Conservation (phyloP, 2,113 vertebrate genomes). For the Rhinoderma darwinii region DNA sequence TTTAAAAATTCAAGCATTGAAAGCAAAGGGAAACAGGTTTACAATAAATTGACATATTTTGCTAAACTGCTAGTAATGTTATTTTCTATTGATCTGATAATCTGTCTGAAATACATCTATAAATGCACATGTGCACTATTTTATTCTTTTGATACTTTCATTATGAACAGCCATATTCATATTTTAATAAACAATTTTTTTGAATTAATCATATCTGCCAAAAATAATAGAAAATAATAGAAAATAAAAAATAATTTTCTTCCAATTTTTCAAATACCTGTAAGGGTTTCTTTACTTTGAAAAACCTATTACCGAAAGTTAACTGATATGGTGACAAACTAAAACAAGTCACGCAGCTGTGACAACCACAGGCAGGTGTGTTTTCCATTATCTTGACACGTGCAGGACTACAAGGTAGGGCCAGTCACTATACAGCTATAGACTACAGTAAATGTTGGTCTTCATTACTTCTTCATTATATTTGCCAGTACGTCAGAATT, state of each 20-base stretch:
- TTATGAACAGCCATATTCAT: neutral
- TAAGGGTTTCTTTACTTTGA: neutral
- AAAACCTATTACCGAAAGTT: neutral
- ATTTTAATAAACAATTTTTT: neutral
- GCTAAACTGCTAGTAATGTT: no score
- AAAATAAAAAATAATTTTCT: neutral
- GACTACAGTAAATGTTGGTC: neutral
- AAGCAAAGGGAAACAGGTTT: no score
- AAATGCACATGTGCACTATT: neutral
- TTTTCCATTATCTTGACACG: conserved; percentile 35
- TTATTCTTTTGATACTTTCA: neutral
- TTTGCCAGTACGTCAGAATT: conserved; percentile 19
- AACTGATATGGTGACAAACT: conserved; percentile 24
- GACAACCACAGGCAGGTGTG: conserved; percentile 17
- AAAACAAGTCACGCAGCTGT: conserved; percentile 37
- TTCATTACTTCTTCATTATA: conserved; percentile 7
- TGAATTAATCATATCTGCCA: neutral
- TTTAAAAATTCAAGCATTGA: no score
- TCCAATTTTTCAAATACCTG: neutral
- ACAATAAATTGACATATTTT: no score
- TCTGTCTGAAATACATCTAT: no score
- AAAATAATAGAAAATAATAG: neutral
- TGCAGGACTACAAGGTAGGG: conserved; percentile 8
- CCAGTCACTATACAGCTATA: neutral
- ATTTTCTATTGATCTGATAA: no score